These are phyloP conservation scores for Macropodus opercularis DNA, from an alignment of 2,797 vertebrate genomes.

Conservation along the genomic window DNA sequence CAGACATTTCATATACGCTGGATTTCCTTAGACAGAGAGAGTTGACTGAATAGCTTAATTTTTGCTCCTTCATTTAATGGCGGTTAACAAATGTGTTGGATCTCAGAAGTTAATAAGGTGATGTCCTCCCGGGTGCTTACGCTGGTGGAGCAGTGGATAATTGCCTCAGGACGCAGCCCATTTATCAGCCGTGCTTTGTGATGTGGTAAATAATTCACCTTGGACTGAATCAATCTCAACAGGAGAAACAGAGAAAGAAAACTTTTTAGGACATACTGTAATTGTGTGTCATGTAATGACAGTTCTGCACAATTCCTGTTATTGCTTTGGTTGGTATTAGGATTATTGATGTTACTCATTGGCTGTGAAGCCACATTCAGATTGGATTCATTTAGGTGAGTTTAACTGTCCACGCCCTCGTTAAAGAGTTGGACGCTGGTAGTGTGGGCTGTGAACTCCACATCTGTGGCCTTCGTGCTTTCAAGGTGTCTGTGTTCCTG, in stretches of 20 bases:
- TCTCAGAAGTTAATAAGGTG: slow-evolving; percentile 28
- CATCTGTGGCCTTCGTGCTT: not conserved
- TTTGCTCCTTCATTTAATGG: slow-evolving; percentile 11
- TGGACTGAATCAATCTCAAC: slow-evolving; percentile 30
- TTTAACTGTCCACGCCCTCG: slow-evolving; percentile 1
- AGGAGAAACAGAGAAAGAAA: slow-evolving; percentile 37
- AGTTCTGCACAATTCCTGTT: slow-evolving; percentile 2
- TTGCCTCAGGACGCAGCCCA: slow-evolving; percentile 39
- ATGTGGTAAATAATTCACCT: slow-evolving; percentile 70
- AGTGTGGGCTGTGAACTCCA: no score
- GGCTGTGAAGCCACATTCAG: not conserved
- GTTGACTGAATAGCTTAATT: slow-evolving; percentile 13
- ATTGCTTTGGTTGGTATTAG: not conserved
- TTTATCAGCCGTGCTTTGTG: slow-evolving; percentile 72
- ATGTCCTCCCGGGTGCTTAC: slow-evolving; percentile 28
- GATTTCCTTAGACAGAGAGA: slow-evolving; percentile 19
- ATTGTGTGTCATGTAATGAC: not conserved
- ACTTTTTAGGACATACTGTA: not conserved
- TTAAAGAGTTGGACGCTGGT: no score
- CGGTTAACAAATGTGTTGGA: slow-evolving; percentile 30
- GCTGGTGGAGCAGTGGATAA: slow-evolving; percentile 28
- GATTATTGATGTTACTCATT: not conserved
- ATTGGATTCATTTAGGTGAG: not conserved
- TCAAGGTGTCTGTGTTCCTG: not conserved
- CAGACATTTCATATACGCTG: slow-evolving; percentile 1